Evolutionary conservation across 2,113 vertebrate genomes (phyloP).

Genomic region (Austrofundulus limnaeus): DNA sequence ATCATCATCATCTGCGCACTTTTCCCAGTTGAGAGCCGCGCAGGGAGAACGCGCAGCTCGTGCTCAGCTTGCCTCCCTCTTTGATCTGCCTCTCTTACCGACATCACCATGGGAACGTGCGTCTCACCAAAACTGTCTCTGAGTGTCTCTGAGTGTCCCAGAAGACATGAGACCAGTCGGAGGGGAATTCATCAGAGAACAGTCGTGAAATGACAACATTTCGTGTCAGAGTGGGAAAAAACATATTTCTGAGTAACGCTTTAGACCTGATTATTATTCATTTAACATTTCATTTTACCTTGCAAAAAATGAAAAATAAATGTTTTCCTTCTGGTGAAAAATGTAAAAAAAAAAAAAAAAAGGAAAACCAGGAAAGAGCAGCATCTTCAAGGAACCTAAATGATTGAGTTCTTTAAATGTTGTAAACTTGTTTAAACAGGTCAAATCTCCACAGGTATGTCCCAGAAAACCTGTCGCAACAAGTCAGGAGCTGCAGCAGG

Average conservation of each 20-base stretch:
- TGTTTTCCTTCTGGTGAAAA: neutral
- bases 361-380: neutral
- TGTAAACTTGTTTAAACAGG: conserved; percentile 35
- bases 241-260: neutral
- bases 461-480: conserved; percentile 32
- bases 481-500: conserved; percentile 28
- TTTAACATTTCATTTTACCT: neutral
- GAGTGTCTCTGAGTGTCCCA: neutral
- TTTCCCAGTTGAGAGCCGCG: too few species aligned
- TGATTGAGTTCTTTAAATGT: neutral
- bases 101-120: conserved; percentile 25
- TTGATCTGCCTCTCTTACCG: conserved; percentile 19
- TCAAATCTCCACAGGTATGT: conserved; percentile 32
- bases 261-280: too few species aligned
- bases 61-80: neutral
- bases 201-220: conserved; percentile 55
- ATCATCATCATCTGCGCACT: neutral
- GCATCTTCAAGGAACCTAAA: neutral
- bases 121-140: conserved; percentile 13
- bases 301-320: conserved; percentile 3
- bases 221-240: conserved; percentile 11
- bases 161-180: conserved; percentile 37
- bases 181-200: conserved; percentile 48
- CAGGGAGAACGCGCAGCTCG: neutral
- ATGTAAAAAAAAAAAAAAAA: too few species aligned